These are phyloP conservation scores for Diplogasteroides magnus DNA, from an alignment of 1,140 invertebrate genomes.

Conservation along the genomic window DNA sequence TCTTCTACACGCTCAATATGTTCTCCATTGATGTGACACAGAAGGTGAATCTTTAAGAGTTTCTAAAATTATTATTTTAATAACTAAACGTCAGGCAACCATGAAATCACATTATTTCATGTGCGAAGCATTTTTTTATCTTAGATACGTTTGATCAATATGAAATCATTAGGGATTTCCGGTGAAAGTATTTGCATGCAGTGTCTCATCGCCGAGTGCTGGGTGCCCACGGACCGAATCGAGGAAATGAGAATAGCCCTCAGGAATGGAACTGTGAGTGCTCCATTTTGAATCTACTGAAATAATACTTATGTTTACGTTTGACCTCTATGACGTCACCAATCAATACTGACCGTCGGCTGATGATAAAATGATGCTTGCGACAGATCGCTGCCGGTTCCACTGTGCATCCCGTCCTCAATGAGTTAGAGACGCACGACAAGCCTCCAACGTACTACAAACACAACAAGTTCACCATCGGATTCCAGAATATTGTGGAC, in stretches of 20 bases:
- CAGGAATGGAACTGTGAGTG: conserved; percentile 68
- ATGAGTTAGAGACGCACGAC: conserved; percentile 57
- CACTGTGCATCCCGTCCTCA: conserved; percentile 58
- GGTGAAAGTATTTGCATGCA: conserved; percentile 54
- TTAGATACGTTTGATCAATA: too few species aligned
- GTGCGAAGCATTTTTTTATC: too few species aligned
- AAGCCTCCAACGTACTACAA: conserved; percentile 60
- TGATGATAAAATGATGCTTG: too few species aligned
- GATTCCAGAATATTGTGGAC: conserved; percentile 58
- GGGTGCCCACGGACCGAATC: conserved; percentile 86
- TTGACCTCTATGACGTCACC: too few species aligned
- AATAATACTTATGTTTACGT: too few species aligned
- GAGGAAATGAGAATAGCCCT: conserved; percentile 82
- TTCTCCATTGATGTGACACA: conserved; percentile 71
- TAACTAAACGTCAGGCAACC: too few species aligned
- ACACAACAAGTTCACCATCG: conserved; percentile 59
- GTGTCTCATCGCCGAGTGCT: conserved; percentile 95
- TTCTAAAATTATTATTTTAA: too few species aligned
- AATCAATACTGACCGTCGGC: too few species aligned
- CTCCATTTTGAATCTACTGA: neutral
- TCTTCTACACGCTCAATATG: conserved; percentile 71
- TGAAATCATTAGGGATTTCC: too few species aligned
- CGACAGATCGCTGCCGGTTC: conserved; percentile 31
- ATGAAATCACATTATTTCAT: too few species aligned
- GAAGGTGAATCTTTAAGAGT: conserved; percentile 4